Percentiles rank a stretch among this genome's conserved stretches.
These are phyloP conservation scores for Noctua fimbriata DNA, from an alignment of 2,888 invertebrate species.

Conservation along the genomic window DNA sequence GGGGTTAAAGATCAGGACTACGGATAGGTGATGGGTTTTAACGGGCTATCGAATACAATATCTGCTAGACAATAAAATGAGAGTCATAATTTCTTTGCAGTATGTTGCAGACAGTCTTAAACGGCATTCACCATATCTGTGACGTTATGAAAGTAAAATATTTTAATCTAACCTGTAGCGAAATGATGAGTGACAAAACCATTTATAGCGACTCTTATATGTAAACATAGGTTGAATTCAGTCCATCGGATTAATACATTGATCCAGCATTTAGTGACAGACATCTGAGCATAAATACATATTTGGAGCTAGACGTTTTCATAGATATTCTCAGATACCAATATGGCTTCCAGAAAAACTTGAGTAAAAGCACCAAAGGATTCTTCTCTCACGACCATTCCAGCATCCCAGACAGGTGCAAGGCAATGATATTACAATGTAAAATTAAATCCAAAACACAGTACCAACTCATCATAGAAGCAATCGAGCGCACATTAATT, in stretches of 20 bases:
- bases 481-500: constrained; percentile 74
- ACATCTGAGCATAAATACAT: not conserved
- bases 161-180: not conserved
- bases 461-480: constrained; percentile 41
- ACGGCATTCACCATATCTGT: not conserved
- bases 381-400: not conserved
- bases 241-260: not conserved
- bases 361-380: not conserved
- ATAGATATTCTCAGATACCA: not conserved
- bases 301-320: not conserved
- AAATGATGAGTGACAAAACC: not conserved
- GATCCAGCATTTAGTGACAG: not conserved
- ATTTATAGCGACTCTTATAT: not conserved
- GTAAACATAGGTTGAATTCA: not conserved
- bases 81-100: not conserved
- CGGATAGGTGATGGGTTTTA: constrained; percentile 28
- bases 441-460: constrained; percentile 58
- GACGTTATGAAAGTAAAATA: not conserved
- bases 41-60: constrained; percentile 23
- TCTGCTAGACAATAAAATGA: constrained; percentile 22
- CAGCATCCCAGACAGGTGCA: constrained; percentile 28
- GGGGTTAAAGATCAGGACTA: constrained; percentile 57
- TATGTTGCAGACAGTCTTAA: not conserved
- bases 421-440: constrained; percentile 47
- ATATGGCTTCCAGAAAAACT: not conserved